Conservation (phyloP, 1,140 invertebrate species). For the Pantala flavescens region DNA sequence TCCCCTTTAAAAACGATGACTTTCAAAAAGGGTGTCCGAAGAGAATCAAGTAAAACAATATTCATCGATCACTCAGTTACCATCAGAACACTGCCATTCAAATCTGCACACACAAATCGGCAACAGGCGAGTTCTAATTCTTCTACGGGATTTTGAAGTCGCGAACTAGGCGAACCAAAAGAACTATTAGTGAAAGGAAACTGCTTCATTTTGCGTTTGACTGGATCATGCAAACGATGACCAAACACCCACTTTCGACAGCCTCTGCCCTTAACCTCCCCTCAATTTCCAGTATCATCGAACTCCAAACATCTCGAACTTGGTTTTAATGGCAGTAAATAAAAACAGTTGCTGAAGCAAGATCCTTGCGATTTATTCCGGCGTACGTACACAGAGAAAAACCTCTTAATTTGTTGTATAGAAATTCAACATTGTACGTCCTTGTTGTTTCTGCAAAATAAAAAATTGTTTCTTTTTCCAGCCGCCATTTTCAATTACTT, state of each 20-base stretch:
- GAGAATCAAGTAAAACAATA: no score
- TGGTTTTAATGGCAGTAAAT: background rate
- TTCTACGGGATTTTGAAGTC: no score
- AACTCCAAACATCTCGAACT: background rate
- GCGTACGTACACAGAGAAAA: background rate
- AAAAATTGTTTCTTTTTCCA: slow-evolving; percentile 3
- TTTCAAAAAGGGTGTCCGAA: background rate
- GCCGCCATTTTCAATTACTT: no score
- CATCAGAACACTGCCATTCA: background rate
- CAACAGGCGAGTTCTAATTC: no score
- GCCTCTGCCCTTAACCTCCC: no score
- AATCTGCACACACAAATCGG: no score
- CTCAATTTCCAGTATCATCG: no score
- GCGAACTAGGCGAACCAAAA: no score
- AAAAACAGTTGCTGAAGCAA: background rate
- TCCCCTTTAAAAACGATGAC: background rate
- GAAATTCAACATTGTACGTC: background rate
- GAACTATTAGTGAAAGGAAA: no score
- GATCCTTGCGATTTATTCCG: background rate
- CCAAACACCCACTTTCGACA: no score
- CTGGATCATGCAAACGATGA: no score
- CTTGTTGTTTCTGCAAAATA: slow-evolving; percentile 10
- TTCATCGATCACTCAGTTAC: background rate
- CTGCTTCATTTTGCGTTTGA: no score
- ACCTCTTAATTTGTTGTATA: background rate